Evolutionary conservation across 2,888 invertebrate genomes (phyloP).

Genomic region (Ellobium chinense): DNA sequence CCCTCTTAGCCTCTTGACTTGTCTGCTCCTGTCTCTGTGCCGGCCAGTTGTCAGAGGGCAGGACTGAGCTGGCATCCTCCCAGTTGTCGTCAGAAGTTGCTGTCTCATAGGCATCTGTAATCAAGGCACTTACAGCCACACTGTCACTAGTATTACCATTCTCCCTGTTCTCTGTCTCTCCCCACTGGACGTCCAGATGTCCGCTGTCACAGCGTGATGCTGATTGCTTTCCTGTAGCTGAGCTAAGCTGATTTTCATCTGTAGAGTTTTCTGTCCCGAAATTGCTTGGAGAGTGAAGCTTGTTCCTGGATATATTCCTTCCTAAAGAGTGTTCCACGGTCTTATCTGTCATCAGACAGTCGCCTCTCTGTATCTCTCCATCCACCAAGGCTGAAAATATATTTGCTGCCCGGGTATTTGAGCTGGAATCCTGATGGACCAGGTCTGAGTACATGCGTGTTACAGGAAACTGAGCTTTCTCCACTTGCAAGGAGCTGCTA

Average conservation of each 20-base stretch:
- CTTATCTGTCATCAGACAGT: not conserved
- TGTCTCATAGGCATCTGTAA: constrained; percentile 31
- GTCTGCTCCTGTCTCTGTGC: not conserved
- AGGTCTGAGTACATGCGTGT: not conserved
- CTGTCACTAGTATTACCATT: not conserved
- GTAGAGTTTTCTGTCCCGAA: not conserved
- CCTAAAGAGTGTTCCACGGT: not conserved
- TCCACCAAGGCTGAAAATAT: not conserved
- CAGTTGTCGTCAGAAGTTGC: constrained; percentile 30
- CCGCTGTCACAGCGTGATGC: not conserved
- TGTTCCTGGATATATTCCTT: not conserved
- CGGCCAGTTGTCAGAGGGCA: not conserved
- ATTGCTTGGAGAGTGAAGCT: not conserved
- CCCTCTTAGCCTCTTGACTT: not conserved
- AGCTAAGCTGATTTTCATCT: not conserved
- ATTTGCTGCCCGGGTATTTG: not conserved
- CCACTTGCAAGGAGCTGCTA: not conserved
- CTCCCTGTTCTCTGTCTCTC: not conserved
- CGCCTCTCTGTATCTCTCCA: not conserved
- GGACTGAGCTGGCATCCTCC: constrained; percentile 33
- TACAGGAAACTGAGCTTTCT: not conserved
- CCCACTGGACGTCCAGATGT: not conserved
- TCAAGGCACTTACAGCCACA: constrained; percentile 39
- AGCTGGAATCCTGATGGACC: not conserved
- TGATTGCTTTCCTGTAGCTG: not conserved